Percentiles rank a stretch among this genome's conserved stretches.
phyloP scores from a whole-genome alignment of 2,113 vertebrate genomes.

The Nerophis lumbriciformis region DNA sequence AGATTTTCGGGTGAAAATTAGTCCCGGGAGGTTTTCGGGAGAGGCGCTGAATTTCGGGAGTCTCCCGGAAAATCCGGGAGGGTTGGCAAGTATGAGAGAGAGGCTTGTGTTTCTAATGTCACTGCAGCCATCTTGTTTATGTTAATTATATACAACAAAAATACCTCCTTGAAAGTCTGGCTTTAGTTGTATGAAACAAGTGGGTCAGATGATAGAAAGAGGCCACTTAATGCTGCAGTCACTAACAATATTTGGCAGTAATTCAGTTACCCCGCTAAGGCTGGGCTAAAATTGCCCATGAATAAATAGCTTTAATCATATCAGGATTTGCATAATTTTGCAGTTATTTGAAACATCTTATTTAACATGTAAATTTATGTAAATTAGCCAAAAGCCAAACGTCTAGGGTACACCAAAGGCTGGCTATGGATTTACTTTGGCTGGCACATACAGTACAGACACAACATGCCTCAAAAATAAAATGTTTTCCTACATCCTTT shows the following conservation, averaged over 20 bases:
- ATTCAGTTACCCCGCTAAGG: not conserved
- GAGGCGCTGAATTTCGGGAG: too few species aligned
- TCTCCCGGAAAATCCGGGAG: too few species aligned
- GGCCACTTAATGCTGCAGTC: not conserved
- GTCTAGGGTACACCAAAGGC: constrained; percentile 18
- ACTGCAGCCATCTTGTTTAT: not conserved
- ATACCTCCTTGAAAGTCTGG: not conserved
- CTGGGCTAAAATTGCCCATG: constrained; percentile 5
- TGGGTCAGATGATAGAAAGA: not conserved
- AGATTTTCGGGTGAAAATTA: too few species aligned
- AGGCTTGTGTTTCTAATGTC: not conserved
- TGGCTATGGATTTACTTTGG: constrained; percentile 19
- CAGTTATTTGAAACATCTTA: constrained; percentile 32
- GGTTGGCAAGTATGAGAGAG: not conserved
- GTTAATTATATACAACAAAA: not conserved
- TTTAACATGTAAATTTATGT: constrained; percentile 48
- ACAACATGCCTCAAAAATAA: constrained; percentile 25
- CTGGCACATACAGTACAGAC: constrained; percentile 7
- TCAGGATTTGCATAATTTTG: constrained; percentile 37
- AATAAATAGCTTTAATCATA: constrained; percentile 35
- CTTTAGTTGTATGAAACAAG: not conserved
- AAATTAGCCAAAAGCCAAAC: constrained; percentile 37
- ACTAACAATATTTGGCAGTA: not conserved
- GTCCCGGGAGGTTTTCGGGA: too few species aligned
- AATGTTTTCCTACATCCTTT: constrained; percentile 23